A percentile compares a stretch with the other conserved stretches of the same genome.
phyloP scores from a whole-genome alignment of 2,888 invertebrate genomes.

The Hipparchia sbordonii region DNA sequence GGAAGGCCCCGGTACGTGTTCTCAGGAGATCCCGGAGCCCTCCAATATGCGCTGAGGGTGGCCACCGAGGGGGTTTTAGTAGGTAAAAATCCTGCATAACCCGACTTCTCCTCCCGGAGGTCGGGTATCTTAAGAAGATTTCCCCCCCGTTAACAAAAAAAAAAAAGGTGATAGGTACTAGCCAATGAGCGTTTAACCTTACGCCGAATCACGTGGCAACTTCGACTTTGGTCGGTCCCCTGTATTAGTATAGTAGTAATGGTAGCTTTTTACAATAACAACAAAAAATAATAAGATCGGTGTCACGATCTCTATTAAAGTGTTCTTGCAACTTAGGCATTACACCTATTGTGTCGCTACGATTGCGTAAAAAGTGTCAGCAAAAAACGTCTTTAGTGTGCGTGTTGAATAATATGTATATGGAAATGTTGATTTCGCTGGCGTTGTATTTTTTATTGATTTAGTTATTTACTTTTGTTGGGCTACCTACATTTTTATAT shows the following conservation, averaged over 20 bases:
- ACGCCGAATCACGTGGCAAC: conserved; percentile 5
- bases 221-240: not conserved
- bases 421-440: not conserved
- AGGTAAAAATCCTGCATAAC: no score
- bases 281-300: conserved; percentile 25
- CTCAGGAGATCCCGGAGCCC: no score
- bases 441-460: not conserved
- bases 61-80: no score
- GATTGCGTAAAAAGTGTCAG: conserved; percentile 12
- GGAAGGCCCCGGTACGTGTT: no score
- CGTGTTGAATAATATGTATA: not conserved
- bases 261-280: conserved; percentile 23
- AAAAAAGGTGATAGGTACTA: no score
- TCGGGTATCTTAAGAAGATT: no score
- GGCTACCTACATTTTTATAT: no score
- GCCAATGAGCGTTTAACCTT: not conserved
- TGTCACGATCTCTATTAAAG: conserved; percentile 35
- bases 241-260: not conserved
- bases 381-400: conserved; percentile 17
- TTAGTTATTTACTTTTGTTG: not conserved
- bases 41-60: no score
- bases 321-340: conserved; percentile 26
- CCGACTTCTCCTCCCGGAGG: no score
- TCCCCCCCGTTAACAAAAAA: no score
- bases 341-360: conserved; percentile 21